Conservation (phyloP, 2,113 vertebrate genomes). For the Butorides virescens region DNA sequence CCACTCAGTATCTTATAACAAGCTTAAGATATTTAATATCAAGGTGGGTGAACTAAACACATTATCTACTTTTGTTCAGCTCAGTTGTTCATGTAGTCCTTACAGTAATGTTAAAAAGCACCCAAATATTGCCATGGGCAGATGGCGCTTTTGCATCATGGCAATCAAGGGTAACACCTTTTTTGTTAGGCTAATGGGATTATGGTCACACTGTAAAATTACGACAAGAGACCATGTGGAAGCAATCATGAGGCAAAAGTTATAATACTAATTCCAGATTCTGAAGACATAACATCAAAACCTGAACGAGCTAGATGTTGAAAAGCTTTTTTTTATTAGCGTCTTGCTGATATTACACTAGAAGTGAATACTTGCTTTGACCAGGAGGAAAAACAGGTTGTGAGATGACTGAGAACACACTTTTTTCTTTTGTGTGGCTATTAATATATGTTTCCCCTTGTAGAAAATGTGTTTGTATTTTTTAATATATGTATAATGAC, state of each 20-base stretch:
- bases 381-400: accelerated
- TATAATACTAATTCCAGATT: not conserved
- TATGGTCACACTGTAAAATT: not conserved
- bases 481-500: not conserved
- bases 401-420: not conserved
- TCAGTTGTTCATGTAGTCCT: not conserved
- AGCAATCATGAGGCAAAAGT: not conserved
- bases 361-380: not conserved
- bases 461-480: not conserved
- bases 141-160: not conserved
- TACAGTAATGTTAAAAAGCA: not conserved
- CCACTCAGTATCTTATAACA: not conserved
- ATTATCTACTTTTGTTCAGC: not conserved
- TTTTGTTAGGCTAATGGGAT: not conserved
- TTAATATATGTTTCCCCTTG: not conserved
- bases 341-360: not conserved
- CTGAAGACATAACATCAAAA: not conserved
- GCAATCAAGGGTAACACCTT: not conserved
- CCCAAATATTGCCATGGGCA: not conserved
- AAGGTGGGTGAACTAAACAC: not conserved
- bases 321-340: not conserved
- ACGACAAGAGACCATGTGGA: not conserved
- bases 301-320: not conserved
- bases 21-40: not conserved
- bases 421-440: not conserved